Conservation (phyloP, 2,797 vertebrate species). For the Gallinago nigripennis region DNA sequence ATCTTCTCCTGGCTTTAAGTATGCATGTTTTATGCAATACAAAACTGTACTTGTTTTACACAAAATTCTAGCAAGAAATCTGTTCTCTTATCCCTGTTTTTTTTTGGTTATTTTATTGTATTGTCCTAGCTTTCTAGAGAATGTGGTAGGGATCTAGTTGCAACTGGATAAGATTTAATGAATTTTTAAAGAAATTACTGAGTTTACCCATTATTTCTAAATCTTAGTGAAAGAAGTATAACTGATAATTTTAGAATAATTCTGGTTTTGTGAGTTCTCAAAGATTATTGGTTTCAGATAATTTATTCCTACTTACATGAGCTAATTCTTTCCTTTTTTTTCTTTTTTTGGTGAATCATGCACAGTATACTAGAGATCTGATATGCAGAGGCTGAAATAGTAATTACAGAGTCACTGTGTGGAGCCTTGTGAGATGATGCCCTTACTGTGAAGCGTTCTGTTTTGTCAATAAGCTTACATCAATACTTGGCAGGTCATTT, state of each 20-base stretch:
- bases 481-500: constrained; percentile 72
- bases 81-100: background rate
- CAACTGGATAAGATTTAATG: background rate
- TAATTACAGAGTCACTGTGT: constrained; percentile 61
- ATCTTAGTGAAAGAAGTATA: background rate
- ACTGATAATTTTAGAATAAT: constrained; percentile 5
- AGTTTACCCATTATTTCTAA: background rate
- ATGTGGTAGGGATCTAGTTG: background rate
- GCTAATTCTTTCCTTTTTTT: constrained; percentile 17
- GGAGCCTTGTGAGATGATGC: constrained; percentile 54
- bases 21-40: background rate
- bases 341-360: background rate
- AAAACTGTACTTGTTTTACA: background rate
- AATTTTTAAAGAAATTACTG: background rate
- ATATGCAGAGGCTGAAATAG: constrained; percentile 18
- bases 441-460: constrained; percentile 69
- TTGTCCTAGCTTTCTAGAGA: background rate
- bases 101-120: background rate
- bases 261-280: background rate
- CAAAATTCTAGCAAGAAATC: background rate
- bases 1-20: background rate
- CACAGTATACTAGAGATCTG: background rate
- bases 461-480: constrained; percentile 74
- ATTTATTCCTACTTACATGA: constrained; percentile 25
- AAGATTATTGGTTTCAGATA: constrained; percentile 42